These are phyloP conservation scores for Paracentrotus lividus DNA, from an alignment of 53 echinoderm and acorn worm genomes.

Conservation along the genomic window DNA sequence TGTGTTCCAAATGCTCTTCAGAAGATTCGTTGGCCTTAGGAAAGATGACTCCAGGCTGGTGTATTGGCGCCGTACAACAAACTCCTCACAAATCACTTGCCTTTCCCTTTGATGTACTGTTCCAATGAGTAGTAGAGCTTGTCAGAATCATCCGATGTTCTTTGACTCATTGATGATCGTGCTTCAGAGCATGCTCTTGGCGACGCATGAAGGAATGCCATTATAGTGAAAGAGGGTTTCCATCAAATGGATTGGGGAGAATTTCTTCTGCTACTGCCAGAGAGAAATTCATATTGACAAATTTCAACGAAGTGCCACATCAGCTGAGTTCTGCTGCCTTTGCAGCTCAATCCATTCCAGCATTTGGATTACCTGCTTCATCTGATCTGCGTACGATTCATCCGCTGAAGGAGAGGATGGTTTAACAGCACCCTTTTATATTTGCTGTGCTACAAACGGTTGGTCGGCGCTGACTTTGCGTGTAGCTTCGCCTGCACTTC, in stretches of 20 bases:
- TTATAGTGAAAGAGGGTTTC: constrained; percentile 53
- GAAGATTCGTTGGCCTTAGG: constrained; percentile 43
- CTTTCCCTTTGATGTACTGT: constrained; percentile 76
- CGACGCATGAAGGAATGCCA: too few relatives aligned
- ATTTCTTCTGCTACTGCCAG: constrained; percentile 49
- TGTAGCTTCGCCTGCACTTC: too few relatives aligned
- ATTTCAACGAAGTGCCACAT: not conserved
- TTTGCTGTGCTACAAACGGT: too few relatives aligned
- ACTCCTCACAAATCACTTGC: constrained; percentile 75
- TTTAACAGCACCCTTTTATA: too few relatives aligned
- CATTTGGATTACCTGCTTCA: too few relatives aligned
- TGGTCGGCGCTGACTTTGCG: too few relatives aligned
- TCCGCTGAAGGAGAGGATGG: too few relatives aligned
- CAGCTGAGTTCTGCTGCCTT: constrained; percentile 34
- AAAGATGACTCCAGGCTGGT: constrained; percentile 54
- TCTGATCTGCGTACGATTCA: too few relatives aligned
- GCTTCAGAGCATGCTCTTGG: too few relatives aligned
- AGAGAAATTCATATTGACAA: constrained; percentile 10
- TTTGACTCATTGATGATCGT: constrained; percentile 36
- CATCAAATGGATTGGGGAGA: constrained; percentile 60
- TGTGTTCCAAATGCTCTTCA: constrained; percentile 75
- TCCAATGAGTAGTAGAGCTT: constrained; percentile 75
- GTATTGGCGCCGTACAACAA: constrained; percentile 72
- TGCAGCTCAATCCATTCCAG: constrained; percentile 14
- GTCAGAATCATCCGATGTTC: constrained; percentile 71